Conservation (phyloP, 2,888 invertebrate genomes). For the Acanthosoma haemorrhoidale region DNA sequence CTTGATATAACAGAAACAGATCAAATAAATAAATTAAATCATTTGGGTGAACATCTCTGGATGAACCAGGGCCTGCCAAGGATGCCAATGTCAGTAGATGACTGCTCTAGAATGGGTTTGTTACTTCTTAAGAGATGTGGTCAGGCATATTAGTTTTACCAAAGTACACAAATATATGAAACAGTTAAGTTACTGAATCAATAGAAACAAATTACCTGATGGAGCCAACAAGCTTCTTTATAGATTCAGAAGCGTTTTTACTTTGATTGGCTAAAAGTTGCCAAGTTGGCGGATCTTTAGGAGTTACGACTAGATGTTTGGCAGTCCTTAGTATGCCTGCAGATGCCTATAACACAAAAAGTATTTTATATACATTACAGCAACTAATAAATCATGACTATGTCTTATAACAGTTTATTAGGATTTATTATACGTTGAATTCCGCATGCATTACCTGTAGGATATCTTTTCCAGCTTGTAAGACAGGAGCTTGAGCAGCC, state of each 20-base stretch:
- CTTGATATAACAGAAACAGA: too few species aligned
- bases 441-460: slow-evolving; percentile 52
- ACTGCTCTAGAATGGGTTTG: too few species aligned
- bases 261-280: slow-evolving; percentile 89
- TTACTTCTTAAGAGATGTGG: too few species aligned
- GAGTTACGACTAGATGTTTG: slow-evolving; percentile 78
- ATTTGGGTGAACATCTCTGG: too few species aligned
- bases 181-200: too few species aligned
- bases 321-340: slow-evolving; percentile 87
- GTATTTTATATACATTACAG: neutral
- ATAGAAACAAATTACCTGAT: slow-evolving; percentile 75
- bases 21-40: too few species aligned
- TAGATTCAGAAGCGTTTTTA: slow-evolving; percentile 92
- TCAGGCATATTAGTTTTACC: too few species aligned
- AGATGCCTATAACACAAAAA: slow-evolving; percentile 52
- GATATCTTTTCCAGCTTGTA: slow-evolving; percentile 70
- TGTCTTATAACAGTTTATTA: too few species aligned
- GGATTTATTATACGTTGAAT: neutral
- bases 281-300: slow-evolving; percentile 90
- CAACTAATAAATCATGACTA: too few species aligned
- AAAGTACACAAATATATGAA: too few species aligned
- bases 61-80: too few species aligned
- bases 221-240: slow-evolving; percentile 86
- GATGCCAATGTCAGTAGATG: too few species aligned
- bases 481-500: slow-evolving; percentile 79